Evolutionary conservation across 37 sponge, comb jelly and placozoan species (phyloP), one percentile per base, ranked within the genome.

Genomic region (Oopsacas minuta): DNA sequence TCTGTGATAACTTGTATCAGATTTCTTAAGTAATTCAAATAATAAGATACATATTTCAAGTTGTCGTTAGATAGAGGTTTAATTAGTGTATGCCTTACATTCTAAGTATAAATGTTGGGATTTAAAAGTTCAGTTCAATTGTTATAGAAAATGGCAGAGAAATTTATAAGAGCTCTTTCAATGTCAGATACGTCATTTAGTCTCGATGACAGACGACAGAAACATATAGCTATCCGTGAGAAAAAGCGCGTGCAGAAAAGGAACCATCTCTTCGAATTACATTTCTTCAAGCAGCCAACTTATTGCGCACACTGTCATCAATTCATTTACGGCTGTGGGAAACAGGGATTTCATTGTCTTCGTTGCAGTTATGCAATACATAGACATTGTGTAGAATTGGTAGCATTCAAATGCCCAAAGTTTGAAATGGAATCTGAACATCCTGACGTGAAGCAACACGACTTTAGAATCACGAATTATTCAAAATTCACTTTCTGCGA

Each of bases 221-320:
- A 61, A 34, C 75, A n/a, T 25, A n/a, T 61, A 20, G 75, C 75
- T n/a, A 12, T 61, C 17, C 75, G 75, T n/a, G 75, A 61, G 30
- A 61, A 61, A 34, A 61, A 61, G 30, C 75, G 75, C 22, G 28
- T 61, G 32, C 75, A 61, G 75, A 61, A 32, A 61, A 61, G 30
- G 75, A 61, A 61, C 30, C 75, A 61, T 61, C 7, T 61, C 5
- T 61, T 61, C 75, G 75, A 61, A 12, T 12, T 10, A 5, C 75
- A 61, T 61, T 61, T 61, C 75, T 61, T 61, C 75, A 61, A 61
- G 28, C 75, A 61, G 75, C 75, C 75, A n/a, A 61, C 75, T 12
- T 61, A 61, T 34, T 61, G 75, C 22, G 75, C 75, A 25, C 75
- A 61, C 22, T 61, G 75, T 34, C 75, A 61, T 34, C 75, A 61